A percentile compares a stretch with the other conserved stretches of the same genome.
Evolutionary conservation across 2,113 vertebrate genomes (phyloP).

Genomic region (Martes martes): DNA sequence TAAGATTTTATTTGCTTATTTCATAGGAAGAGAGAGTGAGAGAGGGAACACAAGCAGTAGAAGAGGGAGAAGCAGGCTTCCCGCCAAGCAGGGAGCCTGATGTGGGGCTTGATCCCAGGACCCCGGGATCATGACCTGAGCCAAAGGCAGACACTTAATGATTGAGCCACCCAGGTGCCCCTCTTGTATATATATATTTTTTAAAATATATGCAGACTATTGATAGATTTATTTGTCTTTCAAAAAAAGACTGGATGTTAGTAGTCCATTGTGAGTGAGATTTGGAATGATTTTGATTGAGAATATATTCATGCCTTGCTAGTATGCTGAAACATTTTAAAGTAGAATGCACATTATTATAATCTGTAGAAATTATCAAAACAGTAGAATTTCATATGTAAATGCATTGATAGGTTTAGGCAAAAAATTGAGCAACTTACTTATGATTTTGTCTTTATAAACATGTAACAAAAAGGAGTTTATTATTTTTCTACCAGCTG

Average conservation of each 20-base stretch:
- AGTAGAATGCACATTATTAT: neutral
- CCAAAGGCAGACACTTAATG: no score
- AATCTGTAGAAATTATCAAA: neutral
- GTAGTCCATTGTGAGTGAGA: neutral
- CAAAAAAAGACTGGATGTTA: neutral
- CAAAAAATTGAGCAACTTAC: neutral
- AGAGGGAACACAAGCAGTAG: no score
- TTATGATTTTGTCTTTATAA: neutral
- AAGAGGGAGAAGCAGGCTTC: no score
- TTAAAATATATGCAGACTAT: neutral
- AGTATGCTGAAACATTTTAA: neutral
- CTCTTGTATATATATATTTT: neutral
- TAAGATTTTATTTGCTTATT: no score
- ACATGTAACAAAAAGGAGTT: conserved; percentile 43
- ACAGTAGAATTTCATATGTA: neutral
- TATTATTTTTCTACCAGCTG: conserved; percentile 71
- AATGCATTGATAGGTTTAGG: neutral
- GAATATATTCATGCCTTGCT: neutral
- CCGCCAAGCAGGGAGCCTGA: no score
- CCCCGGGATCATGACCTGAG: no score
- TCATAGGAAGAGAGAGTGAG: no score
- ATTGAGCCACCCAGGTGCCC: no score
- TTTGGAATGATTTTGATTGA: neutral
- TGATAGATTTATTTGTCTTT: neutral
- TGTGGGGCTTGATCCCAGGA: no score